A percentile compares a stretch with the other conserved stretches of the same genome.
phyloP scores from a whole-genome alignment of 1,140 invertebrate genomes.

The Drosophila miranda region DNA sequence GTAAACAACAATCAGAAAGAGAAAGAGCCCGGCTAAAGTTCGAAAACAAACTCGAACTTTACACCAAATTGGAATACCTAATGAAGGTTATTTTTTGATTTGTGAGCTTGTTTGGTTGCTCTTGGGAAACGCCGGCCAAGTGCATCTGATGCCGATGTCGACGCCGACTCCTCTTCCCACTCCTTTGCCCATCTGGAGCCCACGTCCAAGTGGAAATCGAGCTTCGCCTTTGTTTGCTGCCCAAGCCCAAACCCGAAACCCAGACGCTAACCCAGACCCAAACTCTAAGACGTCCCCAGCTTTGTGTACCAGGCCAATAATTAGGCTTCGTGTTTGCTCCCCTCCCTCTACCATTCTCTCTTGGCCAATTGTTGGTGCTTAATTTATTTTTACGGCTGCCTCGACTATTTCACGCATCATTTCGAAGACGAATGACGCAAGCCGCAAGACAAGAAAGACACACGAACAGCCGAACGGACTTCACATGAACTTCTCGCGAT shows the following conservation, averaged over 20 bases:
- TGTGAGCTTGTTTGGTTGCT: conserved; percentile 34
- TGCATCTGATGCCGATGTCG: conserved; percentile 16
- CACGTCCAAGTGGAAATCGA: conserved; percentile 36
- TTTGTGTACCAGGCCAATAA: conserved; percentile 57
- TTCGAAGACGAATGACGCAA: conserved; percentile 37
- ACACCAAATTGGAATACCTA: conserved; percentile 39
- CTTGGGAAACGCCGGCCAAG: conserved; percentile 13
- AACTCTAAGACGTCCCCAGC: conserved; percentile 18
- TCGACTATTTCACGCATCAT: conserved; percentile 42
- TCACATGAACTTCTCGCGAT: conserved; percentile 81
- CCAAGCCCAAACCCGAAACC: not conserved
- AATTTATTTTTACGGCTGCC: conserved; percentile 47
- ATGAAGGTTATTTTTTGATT: conserved; percentile 39
- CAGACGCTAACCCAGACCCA: not conserved
- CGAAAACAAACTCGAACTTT: conserved; percentile 11
- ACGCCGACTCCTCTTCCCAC: conserved; percentile 23
- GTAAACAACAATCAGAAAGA: conserved; percentile 37
- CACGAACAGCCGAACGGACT: no score
- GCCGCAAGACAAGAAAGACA: not conserved
- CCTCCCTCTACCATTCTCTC: not conserved
- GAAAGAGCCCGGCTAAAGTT: conserved; percentile 15
- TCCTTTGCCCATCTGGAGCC: conserved; percentile 8
- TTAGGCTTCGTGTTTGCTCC: conserved; percentile 44
- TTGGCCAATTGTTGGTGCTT: conserved; percentile 22
- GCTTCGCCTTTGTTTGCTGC: conserved; percentile 5